phyloP scores from a whole-genome alignment of 2,888 invertebrate genomes.

The Coelopa pilipes region DNA sequence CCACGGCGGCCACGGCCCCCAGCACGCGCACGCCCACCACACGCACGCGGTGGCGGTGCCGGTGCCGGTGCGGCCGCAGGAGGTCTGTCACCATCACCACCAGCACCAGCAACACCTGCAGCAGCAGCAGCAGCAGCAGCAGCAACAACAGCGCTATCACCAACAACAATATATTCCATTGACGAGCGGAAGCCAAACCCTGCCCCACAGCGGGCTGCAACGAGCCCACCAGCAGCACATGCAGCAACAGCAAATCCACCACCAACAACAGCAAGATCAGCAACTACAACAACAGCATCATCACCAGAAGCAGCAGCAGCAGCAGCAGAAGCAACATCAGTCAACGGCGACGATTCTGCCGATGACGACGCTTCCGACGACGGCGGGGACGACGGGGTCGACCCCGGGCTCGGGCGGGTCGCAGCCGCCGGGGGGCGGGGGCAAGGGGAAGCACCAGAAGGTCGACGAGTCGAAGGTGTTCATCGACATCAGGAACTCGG shows the following conservation, averaged over 20 bases:
- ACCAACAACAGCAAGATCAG: constrained; percentile 46
- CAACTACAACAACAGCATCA: constrained; percentile 50
- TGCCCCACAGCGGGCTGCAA: constrained; percentile 26
- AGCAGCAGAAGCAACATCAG: constrained; percentile 45
- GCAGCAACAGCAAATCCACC: constrained; percentile 42
- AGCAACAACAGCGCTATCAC: constrained; percentile 40
- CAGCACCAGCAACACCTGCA: constrained; percentile 64
- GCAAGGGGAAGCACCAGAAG: constrained; percentile 52
- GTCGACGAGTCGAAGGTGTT: constrained; percentile 72
- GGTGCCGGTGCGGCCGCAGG: constrained; percentile 41
- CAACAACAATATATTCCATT: constrained; percentile 28
- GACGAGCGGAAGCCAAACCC: neutral
- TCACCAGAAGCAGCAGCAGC: constrained; percentile 45
- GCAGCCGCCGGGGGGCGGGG: constrained; percentile 24
- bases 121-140: constrained; percentile 54
- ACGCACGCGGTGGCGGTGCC: constrained; percentile 41
- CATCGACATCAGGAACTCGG: constrained; percentile 88
- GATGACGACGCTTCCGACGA: constrained; percentile 43
- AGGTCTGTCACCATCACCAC: constrained; percentile 63
- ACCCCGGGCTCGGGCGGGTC: constrained; percentile 32
- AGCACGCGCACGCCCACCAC: constrained; percentile 49
- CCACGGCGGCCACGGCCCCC: constrained; percentile 45
- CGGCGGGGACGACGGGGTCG: constrained; percentile 19
- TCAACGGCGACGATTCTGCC: constrained; percentile 47
- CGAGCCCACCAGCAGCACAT: constrained; percentile 40